Evolutionary conservation across 2,888 invertebrate genomes (phyloP).

Genomic region (Taenaris catops): DNA sequence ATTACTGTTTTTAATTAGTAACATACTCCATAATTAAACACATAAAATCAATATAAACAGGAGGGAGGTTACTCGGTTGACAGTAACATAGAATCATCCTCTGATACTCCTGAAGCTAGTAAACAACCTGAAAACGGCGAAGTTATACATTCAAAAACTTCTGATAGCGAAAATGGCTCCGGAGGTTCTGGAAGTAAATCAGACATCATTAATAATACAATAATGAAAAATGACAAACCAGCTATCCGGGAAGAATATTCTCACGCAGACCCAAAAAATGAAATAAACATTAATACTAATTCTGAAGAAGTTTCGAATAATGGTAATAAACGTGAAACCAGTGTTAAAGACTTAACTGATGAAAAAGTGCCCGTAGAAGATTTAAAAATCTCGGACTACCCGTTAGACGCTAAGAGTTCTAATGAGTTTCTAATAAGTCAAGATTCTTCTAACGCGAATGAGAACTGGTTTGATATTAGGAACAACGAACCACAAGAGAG

Average conservation of each 20-base stretch:
- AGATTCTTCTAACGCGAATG: slow-evolving; percentile 28
- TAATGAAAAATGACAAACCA: slow-evolving; percentile 27
- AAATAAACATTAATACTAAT: slow-evolving; percentile 29
- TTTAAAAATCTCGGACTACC: slow-evolving; percentile 29
- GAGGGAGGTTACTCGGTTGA: slow-evolving; percentile 41
- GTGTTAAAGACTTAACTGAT: slow-evolving; percentile 33
- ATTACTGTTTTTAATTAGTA: too few species aligned
- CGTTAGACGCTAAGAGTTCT: slow-evolving; percentile 29
- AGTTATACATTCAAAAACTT: slow-evolving; percentile 33
- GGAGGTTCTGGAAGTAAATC: slow-evolving; percentile 33
- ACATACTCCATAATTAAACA: too few species aligned
- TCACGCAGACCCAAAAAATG: slow-evolving; percentile 28
- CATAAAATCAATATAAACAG: too few species aligned
- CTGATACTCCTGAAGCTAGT: slow-evolving; percentile 35
- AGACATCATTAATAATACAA: slow-evolving; percentile 27
- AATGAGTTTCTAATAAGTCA: slow-evolving; percentile 37
- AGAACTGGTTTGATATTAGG: slow-evolving; percentile 15
- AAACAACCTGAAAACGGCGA: slow-evolving; percentile 39
- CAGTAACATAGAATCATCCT: slow-evolving; percentile 34
- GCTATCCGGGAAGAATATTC: slow-evolving; percentile 22
- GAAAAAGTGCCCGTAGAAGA: slow-evolving; percentile 31
- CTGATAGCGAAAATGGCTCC: slow-evolving; percentile 31
- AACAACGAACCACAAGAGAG: slow-evolving; percentile 12
- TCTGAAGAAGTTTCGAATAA: slow-evolving; percentile 36
- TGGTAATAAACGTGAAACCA: slow-evolving; percentile 57